phyloP scores from a whole-genome alignment of 2,888 invertebrate genomes.

The Meiosimyza platycephala region DNA sequence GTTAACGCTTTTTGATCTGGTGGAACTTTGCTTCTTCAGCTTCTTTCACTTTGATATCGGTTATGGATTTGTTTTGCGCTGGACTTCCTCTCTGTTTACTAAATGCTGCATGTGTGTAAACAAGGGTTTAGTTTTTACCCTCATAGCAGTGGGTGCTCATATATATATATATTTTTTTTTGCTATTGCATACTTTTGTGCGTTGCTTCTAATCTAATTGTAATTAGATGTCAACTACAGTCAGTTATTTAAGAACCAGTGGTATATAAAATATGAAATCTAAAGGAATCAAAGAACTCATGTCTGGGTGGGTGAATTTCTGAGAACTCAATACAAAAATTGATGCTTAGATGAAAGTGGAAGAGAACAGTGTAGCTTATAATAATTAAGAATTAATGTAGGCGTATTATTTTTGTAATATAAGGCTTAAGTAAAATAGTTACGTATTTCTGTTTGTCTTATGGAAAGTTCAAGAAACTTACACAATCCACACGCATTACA shows the following conservation, averaged over 20 bases:
- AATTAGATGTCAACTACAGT: conserved; percentile 52
- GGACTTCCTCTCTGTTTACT: not conserved
- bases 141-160: not conserved
- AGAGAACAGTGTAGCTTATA: no score
- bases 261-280: no score
- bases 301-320: no score
- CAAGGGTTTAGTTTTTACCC: not conserved
- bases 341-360: no score
- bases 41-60: not conserved
- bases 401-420: no score
- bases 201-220: conserved; percentile 53
- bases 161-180: not conserved
- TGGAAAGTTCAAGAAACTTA: no score
- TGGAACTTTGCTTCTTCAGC: not conserved
- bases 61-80: not conserved
- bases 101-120: not conserved
- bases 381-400: no score
- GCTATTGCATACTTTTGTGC: conserved; percentile 11
- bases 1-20: not conserved
- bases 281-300: no score
- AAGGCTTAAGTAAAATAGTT: no score
- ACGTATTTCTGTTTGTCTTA: no score
- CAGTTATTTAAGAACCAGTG: not conserved
- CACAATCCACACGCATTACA: no score
- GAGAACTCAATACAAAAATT: no score